A percentile compares a stretch with the other conserved stretches of the same genome.
phyloP scores from a whole-genome alignment of 2,113 vertebrate genomes.

The Muscicapa adusta region DNA sequence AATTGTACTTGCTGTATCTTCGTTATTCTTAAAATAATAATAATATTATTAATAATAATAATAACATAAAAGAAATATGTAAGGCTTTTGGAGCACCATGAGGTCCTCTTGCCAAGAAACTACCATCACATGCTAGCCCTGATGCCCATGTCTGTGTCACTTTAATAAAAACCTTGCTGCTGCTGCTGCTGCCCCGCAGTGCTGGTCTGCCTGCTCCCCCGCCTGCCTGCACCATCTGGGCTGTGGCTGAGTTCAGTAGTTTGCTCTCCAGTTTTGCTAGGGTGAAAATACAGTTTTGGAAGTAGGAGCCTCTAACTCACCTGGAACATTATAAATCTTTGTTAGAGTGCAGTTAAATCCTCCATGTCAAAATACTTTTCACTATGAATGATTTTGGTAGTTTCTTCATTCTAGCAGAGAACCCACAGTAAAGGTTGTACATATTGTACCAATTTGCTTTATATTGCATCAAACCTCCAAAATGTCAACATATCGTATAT shows the following conservation, averaged over 20 bases:
- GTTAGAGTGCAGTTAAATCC: slow-evolving; percentile 53
- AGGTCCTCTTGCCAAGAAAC: slow-evolving; percentile 26
- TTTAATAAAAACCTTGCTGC: background rate
- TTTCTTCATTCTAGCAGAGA: slow-evolving; percentile 40
- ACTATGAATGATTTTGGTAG: slow-evolving; percentile 36
- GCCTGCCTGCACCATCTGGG: background rate
- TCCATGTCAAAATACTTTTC: slow-evolving; percentile 54
- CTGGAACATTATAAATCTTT: slow-evolving; percentile 36
- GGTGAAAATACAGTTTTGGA: slow-evolving; percentile 49
- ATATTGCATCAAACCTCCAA: slow-evolving; percentile 60
- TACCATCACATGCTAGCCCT: slow-evolving; percentile 1
- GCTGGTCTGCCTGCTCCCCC: background rate
- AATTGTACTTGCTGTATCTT: background rate
- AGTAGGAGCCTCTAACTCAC: slow-evolving; percentile 18
- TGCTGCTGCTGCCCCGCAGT: background rate
- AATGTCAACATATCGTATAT: slow-evolving; percentile 72
- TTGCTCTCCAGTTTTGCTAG: slow-evolving; percentile 7
- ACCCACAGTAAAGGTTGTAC: slow-evolving; percentile 60
- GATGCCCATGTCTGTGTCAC: slow-evolving; percentile 2
- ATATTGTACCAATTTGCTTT: slow-evolving; percentile 62
- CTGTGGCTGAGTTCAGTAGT: background rate
- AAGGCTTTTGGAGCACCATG: slow-evolving; percentile 10
- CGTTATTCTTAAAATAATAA: background rate
- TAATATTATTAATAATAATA: background rate
- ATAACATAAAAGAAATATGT: background rate